A percentile compares a stretch with the other conserved stretches of the same genome.
phyloP scores from a whole-genome alignment of 1,140 invertebrate species.

The Pachypeltis micranthus region DNA sequence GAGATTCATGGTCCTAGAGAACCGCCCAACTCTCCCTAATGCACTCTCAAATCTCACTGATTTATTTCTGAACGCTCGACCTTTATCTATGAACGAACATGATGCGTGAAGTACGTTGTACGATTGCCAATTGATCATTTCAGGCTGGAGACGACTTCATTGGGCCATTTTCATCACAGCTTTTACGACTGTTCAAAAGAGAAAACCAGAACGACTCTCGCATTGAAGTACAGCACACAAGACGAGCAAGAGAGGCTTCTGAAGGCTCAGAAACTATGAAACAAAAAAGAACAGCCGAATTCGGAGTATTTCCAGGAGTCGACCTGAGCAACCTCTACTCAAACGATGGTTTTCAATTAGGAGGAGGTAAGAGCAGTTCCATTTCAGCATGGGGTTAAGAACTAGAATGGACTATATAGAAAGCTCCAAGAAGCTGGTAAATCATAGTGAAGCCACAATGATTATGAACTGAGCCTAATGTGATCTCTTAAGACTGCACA shows the following conservation, averaged over 20 bases:
- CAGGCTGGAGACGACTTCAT: slow-evolving; percentile 5
- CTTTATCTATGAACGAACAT: no score
- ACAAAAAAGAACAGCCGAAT: slow-evolving; percentile 16
- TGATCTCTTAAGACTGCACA: no score
- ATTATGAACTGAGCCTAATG: no score
- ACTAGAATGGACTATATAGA: no score
- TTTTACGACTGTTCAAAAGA: slow-evolving; percentile 32
- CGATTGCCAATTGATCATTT: not conserved
- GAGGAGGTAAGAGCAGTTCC: not conserved
- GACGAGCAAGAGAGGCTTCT: not conserved
- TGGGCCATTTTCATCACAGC: slow-evolving; percentile 16
- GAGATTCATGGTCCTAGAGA: no score
- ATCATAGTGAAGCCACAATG: no score
- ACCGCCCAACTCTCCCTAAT: no score
- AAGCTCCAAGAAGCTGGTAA: no score
- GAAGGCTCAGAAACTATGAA: not conserved
- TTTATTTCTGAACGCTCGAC: no score
- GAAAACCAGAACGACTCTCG: slow-evolving; percentile 36
- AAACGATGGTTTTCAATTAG: not conserved
- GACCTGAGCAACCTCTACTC: slow-evolving; percentile 11
- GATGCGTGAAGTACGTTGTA: no score
- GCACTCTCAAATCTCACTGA: no score
- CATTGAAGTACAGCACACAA: not conserved
- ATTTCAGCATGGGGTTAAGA: no score
- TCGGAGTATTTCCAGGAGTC: slow-evolving; percentile 17